A percentile compares a stretch with the other conserved stretches of the same genome.
phyloP scores from a whole-genome alignment of 2,888 invertebrate genomes.

The Drosophila yooni region DNA sequence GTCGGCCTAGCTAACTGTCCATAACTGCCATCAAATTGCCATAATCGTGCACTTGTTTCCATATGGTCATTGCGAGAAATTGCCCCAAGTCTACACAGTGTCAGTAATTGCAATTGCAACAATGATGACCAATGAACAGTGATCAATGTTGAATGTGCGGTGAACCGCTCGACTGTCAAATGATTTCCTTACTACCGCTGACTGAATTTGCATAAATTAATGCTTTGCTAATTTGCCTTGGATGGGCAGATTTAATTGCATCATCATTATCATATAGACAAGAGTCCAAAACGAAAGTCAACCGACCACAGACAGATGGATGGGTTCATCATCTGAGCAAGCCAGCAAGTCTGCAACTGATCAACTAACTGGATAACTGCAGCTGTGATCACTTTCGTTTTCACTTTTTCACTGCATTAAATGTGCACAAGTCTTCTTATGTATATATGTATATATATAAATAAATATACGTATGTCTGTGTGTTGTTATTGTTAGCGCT shows the following conservation, averaged over 20 bases:
- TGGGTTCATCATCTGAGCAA: constrained; percentile 19
- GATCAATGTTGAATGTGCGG: constrained; percentile 22
- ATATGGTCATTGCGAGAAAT: constrained; percentile 73
- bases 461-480: constrained; percentile 7
- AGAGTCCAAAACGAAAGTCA: constrained; percentile 70
- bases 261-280: constrained; percentile 50
- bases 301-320: constrained; percentile 48
- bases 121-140: constrained; percentile 40
- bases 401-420: constrained; percentile 81
- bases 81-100: constrained; percentile 44
- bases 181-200: constrained; percentile 63
- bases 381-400: constrained; percentile 76
- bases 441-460: constrained; percentile 6
- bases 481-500: constrained; percentile 48
- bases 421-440: constrained; percentile 41
- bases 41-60: constrained; percentile 67
- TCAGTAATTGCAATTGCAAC: constrained; percentile 24
- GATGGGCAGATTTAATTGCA: constrained; percentile 61
- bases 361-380: constrained; percentile 62
- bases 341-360: constrained; percentile 38
- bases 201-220: constrained; percentile 59
- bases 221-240: constrained; percentile 19
- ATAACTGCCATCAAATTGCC: constrained; percentile 68
- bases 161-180: constrained; percentile 40
- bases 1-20: constrained; percentile 54